Conservation (phyloP, 2,113 vertebrate species). For the Psilopsiagon aurifrons region DNA sequence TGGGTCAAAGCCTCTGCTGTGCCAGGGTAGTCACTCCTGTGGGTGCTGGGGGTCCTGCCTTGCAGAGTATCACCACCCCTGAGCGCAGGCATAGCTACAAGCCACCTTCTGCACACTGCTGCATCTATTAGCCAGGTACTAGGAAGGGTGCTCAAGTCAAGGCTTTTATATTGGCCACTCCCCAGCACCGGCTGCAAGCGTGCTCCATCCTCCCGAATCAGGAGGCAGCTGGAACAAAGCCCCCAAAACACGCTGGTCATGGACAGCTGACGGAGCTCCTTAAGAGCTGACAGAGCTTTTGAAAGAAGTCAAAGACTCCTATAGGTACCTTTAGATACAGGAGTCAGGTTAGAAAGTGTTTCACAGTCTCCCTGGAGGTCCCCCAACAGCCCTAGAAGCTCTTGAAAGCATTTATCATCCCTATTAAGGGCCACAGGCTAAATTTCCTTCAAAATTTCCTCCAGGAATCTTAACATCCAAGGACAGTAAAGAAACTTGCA, state of each 20-base stretch:
- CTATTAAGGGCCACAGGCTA: not conserved
- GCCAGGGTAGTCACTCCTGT: rapidly evolving
- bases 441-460: not conserved
- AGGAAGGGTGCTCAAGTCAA: not conserved
- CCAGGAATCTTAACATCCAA: not conserved
- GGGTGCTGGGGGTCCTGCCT: too few relatives aligned
- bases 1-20: not conserved
- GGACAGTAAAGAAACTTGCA: not conserved
- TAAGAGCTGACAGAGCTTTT: not conserved
- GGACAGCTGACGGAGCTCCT: not conserved
- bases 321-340: not conserved
- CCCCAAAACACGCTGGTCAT: not conserved
- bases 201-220: not conserved
- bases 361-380: not conserved
- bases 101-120: not conserved
- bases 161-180: not conserved
- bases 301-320: not conserved
- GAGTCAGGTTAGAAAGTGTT: not conserved
- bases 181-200: not conserved
- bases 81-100: not conserved
- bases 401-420: not conserved
- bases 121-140: not conserved
- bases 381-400: not conserved
- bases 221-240: not conserved
- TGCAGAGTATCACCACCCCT: not conserved